phyloP scores from a whole-genome alignment of 2,113 vertebrate genomes.

The Siniperca chuatsi region DNA sequence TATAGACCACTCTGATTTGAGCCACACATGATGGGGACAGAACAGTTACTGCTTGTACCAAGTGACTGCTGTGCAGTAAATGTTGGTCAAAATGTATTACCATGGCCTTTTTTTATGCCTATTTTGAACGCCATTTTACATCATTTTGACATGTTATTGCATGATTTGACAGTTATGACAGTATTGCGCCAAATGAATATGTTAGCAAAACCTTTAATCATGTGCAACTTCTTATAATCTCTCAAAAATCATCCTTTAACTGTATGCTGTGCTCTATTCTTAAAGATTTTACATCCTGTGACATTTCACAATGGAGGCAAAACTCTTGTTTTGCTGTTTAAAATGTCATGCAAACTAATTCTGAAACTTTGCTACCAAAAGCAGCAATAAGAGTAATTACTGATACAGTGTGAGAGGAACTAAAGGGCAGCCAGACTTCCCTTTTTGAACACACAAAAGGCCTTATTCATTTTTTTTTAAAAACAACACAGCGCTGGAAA shows the following conservation, averaged over 20 bases:
- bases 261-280: not conserved
- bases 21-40: conserved; percentile 1
- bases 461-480: conserved; percentile 35
- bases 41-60: not conserved
- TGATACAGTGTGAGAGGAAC: conserved; percentile 52
- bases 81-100: not conserved
- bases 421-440: conserved; percentile 53
- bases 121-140: not conserved
- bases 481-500: conserved; percentile 10
- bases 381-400: not conserved
- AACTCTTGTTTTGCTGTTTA: not conserved
- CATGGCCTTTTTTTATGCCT: too few species aligned
- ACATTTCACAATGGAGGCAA: conserved; percentile 21
- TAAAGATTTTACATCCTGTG: not conserved
- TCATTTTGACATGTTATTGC: not conserved
- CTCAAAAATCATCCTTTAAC: not conserved
- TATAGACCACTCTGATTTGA: conserved; percentile 9
- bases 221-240: not conserved
- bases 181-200: not conserved
- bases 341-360: not conserved
- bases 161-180: not conserved
- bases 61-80: not conserved
- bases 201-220: not conserved
- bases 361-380: conserved; percentile 26
- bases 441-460: conserved; percentile 50